A percentile compares a stretch with the other conserved stretches of the same genome.
Conservation (phyloP, 2,797 vertebrate species). For the Fringilla coelebs region DNA sequence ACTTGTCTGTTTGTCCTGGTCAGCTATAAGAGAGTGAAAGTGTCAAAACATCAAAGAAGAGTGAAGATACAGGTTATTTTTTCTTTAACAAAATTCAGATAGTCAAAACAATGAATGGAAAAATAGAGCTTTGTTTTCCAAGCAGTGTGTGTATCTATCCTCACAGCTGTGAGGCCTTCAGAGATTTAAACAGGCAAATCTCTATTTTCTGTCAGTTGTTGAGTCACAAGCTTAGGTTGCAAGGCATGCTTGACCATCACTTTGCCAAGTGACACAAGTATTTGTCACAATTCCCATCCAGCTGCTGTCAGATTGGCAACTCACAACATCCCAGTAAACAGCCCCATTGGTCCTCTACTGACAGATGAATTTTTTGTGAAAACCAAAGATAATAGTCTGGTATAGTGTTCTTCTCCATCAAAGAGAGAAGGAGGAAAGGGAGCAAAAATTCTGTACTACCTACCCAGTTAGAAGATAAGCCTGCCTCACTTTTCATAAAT, state of each 20-base stretch:
- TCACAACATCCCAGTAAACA: constrained; percentile 4
- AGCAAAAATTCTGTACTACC: neutral
- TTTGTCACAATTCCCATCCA: constrained; percentile 17
- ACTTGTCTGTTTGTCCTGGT: neutral
- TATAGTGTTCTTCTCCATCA: neutral
- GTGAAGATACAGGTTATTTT: neutral
- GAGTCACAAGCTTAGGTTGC: constrained; percentile 44
- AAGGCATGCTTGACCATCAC: neutral
- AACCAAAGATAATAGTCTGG: neutral
- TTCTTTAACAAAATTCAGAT: neutral
- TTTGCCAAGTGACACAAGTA: constrained; percentile 42
- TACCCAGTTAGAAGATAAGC: neutral
- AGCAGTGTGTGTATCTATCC: neutral
- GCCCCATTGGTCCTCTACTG: neutral
- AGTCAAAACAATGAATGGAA: neutral
- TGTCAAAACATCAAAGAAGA: neutral
- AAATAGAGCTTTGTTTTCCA: constrained; percentile 7
- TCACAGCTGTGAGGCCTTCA: constrained; percentile 39
- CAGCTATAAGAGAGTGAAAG: neutral
- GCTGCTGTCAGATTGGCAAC: constrained; percentile 13
- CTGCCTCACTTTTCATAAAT: neutral
- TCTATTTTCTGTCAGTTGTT: constrained; percentile 48
- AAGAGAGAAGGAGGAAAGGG: neutral
- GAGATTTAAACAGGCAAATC: constrained; percentile 44
- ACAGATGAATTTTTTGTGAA: neutral